Conservation (phyloP, 2,797 vertebrate genomes). For the Naso thynnoides region DNA sequence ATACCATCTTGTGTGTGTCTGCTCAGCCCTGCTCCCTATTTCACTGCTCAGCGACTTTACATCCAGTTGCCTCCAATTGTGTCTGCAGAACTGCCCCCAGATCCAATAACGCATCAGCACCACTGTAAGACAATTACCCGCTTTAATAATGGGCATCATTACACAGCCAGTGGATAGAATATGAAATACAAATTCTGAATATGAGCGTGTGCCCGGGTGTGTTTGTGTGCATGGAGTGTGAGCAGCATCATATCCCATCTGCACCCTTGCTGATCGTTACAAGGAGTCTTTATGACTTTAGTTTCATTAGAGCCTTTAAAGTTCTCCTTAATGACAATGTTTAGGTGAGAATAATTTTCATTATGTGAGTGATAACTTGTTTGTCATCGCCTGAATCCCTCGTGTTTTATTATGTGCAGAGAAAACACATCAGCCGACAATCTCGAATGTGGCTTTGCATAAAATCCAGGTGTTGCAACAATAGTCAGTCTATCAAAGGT, state of each 20-base stretch:
- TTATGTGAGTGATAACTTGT: slow-evolving; percentile 51
- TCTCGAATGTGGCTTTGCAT: slow-evolving; percentile 34
- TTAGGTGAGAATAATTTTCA: slow-evolving; percentile 58
- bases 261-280: slow-evolving; percentile 66
- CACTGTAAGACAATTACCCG: slow-evolving; percentile 81
- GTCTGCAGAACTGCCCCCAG: slow-evolving; percentile 71
- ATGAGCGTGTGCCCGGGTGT: slow-evolving; percentile 27
- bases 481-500: slow-evolving; percentile 22
- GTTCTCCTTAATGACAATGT: slow-evolving; percentile 61
- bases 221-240: slow-evolving; percentile 41
- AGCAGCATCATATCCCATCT: slow-evolving; percentile 70
- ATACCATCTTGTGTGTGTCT: slow-evolving; percentile 78
- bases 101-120: slow-evolving; percentile 80
- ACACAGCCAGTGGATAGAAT: slow-evolving; percentile 77
- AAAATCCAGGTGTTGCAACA: slow-evolving; percentile 48
- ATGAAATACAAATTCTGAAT: slow-evolving; percentile 75
- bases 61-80: slow-evolving; percentile 76
- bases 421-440: slow-evolving; percentile 46
- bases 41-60: slow-evolving; percentile 84
- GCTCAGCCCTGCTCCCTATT: slow-evolving; percentile 76
- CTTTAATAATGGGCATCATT: slow-evolving; percentile 82
- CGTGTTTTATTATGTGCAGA: slow-evolving; percentile 42
- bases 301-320: slow-evolving; percentile 73
- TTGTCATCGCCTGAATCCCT: slow-evolving; percentile 49
- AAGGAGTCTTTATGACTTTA: slow-evolving; percentile 66